A percentile compares a stretch with the other conserved stretches of the same genome.
Conservation (phyloP, 2,888 invertebrate genomes). For the Drosophila subsilvestris region DNA sequence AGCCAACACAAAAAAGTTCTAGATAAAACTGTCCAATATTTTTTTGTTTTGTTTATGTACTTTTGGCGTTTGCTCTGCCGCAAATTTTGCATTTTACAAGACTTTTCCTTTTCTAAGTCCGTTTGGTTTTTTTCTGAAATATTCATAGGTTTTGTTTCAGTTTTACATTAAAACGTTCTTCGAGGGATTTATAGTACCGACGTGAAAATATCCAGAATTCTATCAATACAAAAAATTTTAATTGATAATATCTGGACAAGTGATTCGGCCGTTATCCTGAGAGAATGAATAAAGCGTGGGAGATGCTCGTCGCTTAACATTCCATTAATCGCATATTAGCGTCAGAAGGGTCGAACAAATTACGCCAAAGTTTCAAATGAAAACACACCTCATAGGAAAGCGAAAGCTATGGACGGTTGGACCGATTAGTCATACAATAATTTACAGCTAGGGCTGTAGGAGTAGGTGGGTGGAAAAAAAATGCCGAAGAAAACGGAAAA, state of each 20-base stretch:
- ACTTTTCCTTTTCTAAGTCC: conserved; percentile 31
- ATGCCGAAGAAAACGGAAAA: too few species aligned
- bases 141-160: conserved; percentile 78
- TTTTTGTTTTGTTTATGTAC: conserved; percentile 69
- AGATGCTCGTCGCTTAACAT: conserved; percentile 72
- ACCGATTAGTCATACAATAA: too few species aligned
- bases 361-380: conserved; percentile 63
- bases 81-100: conserved; percentile 68
- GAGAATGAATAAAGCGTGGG: conserved; percentile 14
- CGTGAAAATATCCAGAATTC: conserved; percentile 3
- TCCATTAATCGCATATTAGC: conserved; percentile 82
- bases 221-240: conserved; percentile 25
- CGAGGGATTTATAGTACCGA: conserved; percentile 67
- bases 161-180: too few species aligned
- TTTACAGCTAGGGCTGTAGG: too few species aligned
- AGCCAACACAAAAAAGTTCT: conserved; percentile 37
- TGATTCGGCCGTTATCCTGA: conserved; percentile 38
- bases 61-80: conserved; percentile 55
- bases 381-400: conserved; percentile 35
- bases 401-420: too few species aligned
- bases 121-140: conserved; percentile 55
- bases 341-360: conserved; percentile 69
- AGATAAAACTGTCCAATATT: conserved; percentile 75
- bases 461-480: too few species aligned
- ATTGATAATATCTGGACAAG: conserved; percentile 44